These are phyloP conservation scores for Craterocephalus amniculus DNA, from an alignment of 2,797 vertebrate species.

Conservation along the genomic window DNA sequence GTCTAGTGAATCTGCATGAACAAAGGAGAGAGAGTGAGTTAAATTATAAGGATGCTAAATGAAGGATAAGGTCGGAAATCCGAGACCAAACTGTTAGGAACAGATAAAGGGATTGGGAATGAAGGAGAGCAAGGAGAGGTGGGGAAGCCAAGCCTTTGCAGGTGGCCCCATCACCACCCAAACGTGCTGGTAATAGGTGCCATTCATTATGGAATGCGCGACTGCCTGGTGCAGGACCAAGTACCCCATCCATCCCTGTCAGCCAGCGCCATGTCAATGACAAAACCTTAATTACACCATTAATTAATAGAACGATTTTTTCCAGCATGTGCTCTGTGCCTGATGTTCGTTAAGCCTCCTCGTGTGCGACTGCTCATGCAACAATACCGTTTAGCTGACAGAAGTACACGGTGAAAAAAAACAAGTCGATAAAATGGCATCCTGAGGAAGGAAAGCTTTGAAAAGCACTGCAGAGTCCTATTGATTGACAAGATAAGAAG, in stretches of 20 bases:
- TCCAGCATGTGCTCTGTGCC: slow-evolving; percentile 87
- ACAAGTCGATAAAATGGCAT: slow-evolving; percentile 62
- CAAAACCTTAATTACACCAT: slow-evolving; percentile 99
- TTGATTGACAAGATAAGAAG: slow-evolving; percentile 71
- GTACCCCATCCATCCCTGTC: slow-evolving; percentile 95
- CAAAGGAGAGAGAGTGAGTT: slow-evolving; percentile 48
- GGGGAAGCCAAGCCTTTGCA: slow-evolving; percentile 84
- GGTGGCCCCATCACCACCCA: slow-evolving; percentile 91
- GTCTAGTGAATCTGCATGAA: slow-evolving; percentile 46
- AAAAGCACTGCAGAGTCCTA: slow-evolving; percentile 56
- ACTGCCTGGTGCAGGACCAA: slow-evolving; percentile 85
- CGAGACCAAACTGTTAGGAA: slow-evolving; percentile 63
- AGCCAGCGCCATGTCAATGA: slow-evolving; percentile 95
- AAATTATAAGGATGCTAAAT: slow-evolving; percentile 69
- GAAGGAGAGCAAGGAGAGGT: slow-evolving; percentile 60
- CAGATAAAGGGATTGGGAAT: slow-evolving; percentile 66
- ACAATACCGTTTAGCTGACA: slow-evolving; percentile 72
- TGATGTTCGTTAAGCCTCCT: slow-evolving; percentile 92
- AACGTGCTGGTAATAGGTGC: slow-evolving; percentile 95
- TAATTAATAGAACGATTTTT: slow-evolving; percentile 99
- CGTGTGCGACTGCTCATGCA: slow-evolving; percentile 87
- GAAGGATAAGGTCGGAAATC: slow-evolving; percentile 66
- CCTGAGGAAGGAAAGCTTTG: slow-evolving; percentile 44
- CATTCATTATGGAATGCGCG: slow-evolving; percentile 90
- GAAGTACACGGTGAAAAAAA: slow-evolving; percentile 56